Conservation (phyloP, 2,888 invertebrate species). For the Spisula solida region DNA sequence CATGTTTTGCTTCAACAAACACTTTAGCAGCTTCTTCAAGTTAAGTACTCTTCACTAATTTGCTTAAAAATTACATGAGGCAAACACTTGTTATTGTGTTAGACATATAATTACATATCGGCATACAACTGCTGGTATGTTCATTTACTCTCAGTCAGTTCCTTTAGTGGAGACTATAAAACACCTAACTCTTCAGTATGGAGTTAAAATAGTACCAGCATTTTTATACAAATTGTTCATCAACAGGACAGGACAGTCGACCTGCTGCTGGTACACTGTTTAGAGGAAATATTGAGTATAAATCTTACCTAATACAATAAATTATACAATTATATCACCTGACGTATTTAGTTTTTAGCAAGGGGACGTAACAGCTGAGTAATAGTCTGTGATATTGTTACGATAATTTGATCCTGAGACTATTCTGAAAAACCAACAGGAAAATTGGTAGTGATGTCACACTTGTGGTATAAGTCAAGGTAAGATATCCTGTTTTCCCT, state of each 20-base stretch:
- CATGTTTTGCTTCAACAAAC: neutral
- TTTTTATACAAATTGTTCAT: neutral
- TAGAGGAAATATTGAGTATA: neutral
- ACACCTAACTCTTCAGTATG: neutral
- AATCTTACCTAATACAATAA: neutral
- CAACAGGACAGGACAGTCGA: neutral
- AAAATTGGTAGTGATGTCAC: slow-evolving; percentile 18
- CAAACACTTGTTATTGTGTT: neutral
- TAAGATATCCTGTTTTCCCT: neutral
- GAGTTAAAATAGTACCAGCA: neutral
- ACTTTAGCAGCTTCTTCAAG: neutral
- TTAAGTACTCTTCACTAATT: neutral
- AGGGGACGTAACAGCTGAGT: neutral
- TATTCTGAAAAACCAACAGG: neutral
- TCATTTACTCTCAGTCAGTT: neutral
- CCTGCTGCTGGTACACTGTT: neutral
- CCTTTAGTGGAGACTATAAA: neutral
- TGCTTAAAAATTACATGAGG: neutral
- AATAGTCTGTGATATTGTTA: neutral
- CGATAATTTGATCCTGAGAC: neutral
- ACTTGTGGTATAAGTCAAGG: neutral
- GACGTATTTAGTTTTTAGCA: neutral
- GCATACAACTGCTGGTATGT: slow-evolving; percentile 3
- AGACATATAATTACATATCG: neutral
- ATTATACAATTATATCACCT: neutral